Evolutionary conservation across 1,140 invertebrate species (phyloP), one percentile per base, ranked within the genome.

Genomic region (Ditylenchus dipsaci): DNA sequence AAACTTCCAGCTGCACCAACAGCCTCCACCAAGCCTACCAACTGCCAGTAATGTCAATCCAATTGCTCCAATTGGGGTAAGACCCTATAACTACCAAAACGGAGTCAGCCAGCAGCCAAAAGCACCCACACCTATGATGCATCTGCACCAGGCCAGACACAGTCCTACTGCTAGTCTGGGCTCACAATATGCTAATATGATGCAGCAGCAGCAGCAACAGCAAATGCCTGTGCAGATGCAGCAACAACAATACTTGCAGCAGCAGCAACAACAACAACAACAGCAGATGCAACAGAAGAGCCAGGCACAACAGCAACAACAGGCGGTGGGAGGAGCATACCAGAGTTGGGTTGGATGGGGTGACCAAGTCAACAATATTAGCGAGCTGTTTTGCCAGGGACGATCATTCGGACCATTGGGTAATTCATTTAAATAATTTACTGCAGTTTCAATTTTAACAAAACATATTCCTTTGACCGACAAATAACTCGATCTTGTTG

Each of bases 11-110:
- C 66, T 26, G 13, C 47, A 17, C 47, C 59, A 61, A 61, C 59
- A 17, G 43, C 68, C 63, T 43, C 67, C 63, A 21, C 62, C 45
- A n/a, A 23, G 43, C 11, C 65, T 43, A 5, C 68, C 58, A 19
- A 42, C 70, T 17, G 13, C 68, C 15, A n/a, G n/a, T 38, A 38
- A 38, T 38, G 33, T 38, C 33, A 38, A 38, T 38, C 21, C 68
- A 72, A 71, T 71, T 15, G 70, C 69, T 60, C 69, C 69, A 56
- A 71, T 71, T 33, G 69, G 69, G 19, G 69, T 71, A 11, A 58
- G 69, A n/a, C 69, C 69, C 21, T 27, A 56, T 7, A 71, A 71
- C 42, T 71, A 71, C 33, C 68, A 70, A 49, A 70, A 70, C 47
- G 68, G 68, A 30, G 29, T 61, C 5, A 53, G 49, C 15, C n/a